These are phyloP conservation scores for Drosophila bunnanda DNA, from an alignment of 2,888 invertebrate genomes.

Conservation along the genomic window DNA sequence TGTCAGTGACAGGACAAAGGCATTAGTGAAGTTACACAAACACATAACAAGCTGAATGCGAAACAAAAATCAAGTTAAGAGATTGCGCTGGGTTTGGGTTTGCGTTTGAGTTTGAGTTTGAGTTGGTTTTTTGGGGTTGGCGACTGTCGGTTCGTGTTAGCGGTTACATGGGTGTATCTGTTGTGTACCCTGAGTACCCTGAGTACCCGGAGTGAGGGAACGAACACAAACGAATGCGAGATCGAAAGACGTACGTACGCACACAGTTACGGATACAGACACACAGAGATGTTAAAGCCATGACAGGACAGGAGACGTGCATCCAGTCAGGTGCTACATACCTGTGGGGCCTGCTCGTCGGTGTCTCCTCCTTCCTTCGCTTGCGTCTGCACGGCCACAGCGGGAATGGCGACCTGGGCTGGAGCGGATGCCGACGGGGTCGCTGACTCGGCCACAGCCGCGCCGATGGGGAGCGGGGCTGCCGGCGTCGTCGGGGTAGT, in stretches of 20 bases:
- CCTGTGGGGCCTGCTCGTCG: conserved; percentile 68
- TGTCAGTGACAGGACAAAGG: conserved; percentile 41
- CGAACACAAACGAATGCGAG: conserved; percentile 20
- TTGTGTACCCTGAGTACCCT: conserved; percentile 33
- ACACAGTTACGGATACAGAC: conserved; percentile 20
- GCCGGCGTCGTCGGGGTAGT: conserved; percentile 76
- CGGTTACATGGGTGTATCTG: conserved; percentile 54
- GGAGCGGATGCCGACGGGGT: conserved; percentile 45
- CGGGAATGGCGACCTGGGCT: conserved; percentile 42
- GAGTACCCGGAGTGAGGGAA: background rate
- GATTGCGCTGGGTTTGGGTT: conserved; percentile 30
- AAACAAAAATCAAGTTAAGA: conserved; percentile 49
- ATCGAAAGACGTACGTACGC: conserved; percentile 32
- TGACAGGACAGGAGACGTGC: conserved; percentile 59
- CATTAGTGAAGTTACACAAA: conserved; percentile 66
- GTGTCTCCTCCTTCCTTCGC: conserved; percentile 37
- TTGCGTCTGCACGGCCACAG: conserved; percentile 52
- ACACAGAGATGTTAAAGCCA: conserved; percentile 39
- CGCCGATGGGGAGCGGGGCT: conserved; percentile 62
- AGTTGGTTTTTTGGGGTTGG: conserved; percentile 27
- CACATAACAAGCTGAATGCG: conserved; percentile 44
- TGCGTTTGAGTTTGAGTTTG: conserved; percentile 10
- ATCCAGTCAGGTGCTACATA: conserved; percentile 64
- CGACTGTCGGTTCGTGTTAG: conserved; percentile 55
- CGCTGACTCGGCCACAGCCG: conserved; percentile 44